Evolutionary conservation across 2,797 vertebrate genomes (phyloP).

Genomic region (Bradypodion pumilum): DNA sequence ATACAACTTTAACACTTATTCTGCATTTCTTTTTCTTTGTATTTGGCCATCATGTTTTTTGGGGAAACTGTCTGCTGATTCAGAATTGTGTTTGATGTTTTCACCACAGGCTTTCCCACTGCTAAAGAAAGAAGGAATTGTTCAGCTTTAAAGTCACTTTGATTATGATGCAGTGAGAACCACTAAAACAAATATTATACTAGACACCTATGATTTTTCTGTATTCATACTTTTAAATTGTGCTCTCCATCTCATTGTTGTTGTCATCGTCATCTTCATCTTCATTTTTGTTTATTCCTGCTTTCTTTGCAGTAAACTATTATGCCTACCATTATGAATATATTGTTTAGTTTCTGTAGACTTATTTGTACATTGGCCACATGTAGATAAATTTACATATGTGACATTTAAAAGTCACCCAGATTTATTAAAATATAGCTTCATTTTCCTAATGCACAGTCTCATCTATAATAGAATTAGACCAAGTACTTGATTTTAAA

Average conservation of each 20-base stretch:
- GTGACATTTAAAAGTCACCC: background rate
- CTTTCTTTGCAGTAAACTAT: slow-evolving; percentile 37
- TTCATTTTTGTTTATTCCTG: background rate
- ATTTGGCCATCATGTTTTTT: background rate
- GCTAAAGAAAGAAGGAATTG: background rate
- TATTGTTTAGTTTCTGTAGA: background rate
- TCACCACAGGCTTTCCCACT: background rate
- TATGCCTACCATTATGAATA: background rate
- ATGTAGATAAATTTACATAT: background rate
- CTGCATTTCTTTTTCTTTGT: background rate
- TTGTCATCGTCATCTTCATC: background rate
- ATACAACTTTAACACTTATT: background rate
- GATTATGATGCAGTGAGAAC: background rate
- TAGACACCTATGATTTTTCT: background rate
- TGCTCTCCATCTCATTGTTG: background rate
- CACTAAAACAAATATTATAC: background rate
- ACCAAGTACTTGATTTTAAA: background rate
- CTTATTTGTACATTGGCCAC: background rate
- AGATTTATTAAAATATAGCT: accelerated
- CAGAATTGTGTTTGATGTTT: background rate
- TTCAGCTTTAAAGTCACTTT: background rate
- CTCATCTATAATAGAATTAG: background rate
- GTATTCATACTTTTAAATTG: background rate
- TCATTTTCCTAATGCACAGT: background rate
- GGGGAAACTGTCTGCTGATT: background rate